phyloP scores from a whole-genome alignment of 2,113 vertebrate genomes.

The Dinomys branickii region DNA sequence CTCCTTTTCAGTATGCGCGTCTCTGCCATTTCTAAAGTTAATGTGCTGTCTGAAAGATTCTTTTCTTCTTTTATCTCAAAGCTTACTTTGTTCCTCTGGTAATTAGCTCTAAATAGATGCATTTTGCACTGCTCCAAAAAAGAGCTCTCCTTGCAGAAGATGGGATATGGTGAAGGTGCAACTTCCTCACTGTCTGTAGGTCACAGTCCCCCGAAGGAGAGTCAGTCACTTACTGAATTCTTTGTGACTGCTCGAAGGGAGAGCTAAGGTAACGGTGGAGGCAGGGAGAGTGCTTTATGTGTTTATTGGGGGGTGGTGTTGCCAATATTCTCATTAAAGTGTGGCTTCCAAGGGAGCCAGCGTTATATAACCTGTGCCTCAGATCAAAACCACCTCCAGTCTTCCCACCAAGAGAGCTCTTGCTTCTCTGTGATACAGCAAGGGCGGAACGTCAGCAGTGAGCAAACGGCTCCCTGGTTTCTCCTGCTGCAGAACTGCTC shows the following conservation, averaged over 20 bases:
- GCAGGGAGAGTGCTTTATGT: background rate
- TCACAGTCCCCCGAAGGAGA: background rate
- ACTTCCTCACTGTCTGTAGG: background rate
- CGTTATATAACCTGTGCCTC: conserved; percentile 35
- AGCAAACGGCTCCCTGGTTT: background rate
- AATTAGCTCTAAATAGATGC: conserved; percentile 44
- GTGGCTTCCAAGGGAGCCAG: background rate
- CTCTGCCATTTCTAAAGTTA: background rate
- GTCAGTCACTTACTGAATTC: background rate
- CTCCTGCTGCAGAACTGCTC: background rate
- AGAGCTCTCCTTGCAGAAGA: background rate
- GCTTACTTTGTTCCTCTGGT: background rate
- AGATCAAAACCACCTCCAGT: conserved; percentile 6
- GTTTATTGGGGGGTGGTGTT: background rate
- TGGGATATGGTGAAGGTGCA: background rate
- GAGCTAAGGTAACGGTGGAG: background rate
- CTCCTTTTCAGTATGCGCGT: background rate
- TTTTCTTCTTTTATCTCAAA: background rate
- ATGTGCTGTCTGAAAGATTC: background rate
- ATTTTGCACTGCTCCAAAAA: background rate
- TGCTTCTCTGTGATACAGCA: background rate
- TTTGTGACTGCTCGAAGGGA: background rate
- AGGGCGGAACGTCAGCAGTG: background rate
- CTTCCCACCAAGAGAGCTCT: background rate
- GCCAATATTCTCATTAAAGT: background rate